phyloP scores from a whole-genome alignment of 2,888 invertebrate species.

The Dryadula phaetusa region DNA sequence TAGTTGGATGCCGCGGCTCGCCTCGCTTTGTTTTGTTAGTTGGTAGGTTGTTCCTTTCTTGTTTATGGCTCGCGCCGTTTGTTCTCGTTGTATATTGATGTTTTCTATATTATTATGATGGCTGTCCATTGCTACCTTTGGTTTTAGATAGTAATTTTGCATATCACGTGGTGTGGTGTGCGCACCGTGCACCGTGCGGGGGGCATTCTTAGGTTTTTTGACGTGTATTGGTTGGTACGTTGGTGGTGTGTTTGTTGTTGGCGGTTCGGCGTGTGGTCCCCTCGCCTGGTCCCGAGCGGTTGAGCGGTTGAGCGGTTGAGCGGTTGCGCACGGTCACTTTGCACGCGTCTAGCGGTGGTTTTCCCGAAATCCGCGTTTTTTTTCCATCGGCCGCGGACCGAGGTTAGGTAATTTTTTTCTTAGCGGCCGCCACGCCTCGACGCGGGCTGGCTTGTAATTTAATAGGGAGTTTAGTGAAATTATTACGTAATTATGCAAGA shows the following conservation, averaged over 20 bases:
- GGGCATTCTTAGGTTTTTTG: slow-evolving; percentile 59
- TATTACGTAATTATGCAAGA: slow-evolving; percentile 57
- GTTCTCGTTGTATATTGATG: slow-evolving; percentile 67
- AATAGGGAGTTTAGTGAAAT: slow-evolving; percentile 77
- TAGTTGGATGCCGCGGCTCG: slow-evolving; percentile 66
- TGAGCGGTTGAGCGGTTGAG: too few relatives aligned
- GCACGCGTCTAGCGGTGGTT: slow-evolving; percentile 70
- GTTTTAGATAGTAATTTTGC: slow-evolving; percentile 74
- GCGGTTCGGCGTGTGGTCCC: slow-evolving; percentile 57
- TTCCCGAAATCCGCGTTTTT: slow-evolving; percentile 70
- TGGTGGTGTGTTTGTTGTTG: slow-evolving; percentile 67
- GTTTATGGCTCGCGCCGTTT: slow-evolving; percentile 60
- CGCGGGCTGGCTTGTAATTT: slow-evolving; percentile 59
- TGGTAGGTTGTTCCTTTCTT: slow-evolving; percentile 62
- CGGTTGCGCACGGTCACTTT: slow-evolving; percentile 71
- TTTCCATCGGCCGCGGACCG: slow-evolving; percentile 66
- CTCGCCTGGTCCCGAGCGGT: slow-evolving; percentile 51
- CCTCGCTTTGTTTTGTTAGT: slow-evolving; percentile 45
- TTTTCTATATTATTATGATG: slow-evolving; percentile 56
- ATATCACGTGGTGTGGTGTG: slow-evolving; percentile 70
- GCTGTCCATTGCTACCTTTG: slow-evolving; percentile 52
- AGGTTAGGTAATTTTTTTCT: slow-evolving; percentile 61
- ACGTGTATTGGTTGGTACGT: slow-evolving; percentile 66
- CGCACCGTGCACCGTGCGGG: slow-evolving; percentile 66
- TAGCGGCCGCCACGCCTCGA: slow-evolving; percentile 28